Evolutionary conservation across 1,140 invertebrate species (phyloP), one percentile per base, ranked within the genome.

Genomic region (Drosophila gunungcola): DNA sequence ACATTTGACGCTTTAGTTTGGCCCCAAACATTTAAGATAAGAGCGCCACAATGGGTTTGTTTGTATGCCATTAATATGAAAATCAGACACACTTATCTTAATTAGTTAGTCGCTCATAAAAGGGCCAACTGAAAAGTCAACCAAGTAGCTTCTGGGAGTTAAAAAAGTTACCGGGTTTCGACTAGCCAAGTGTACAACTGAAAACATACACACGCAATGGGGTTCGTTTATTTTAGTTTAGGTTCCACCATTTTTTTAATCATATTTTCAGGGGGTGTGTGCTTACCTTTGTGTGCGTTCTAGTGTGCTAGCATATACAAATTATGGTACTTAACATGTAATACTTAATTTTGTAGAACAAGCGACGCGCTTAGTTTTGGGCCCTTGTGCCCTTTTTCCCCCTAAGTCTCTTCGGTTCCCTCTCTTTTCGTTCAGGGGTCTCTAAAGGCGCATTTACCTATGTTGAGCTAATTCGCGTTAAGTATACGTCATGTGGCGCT

Each of bases 31-130:
- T 83, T 88, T 88, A 68, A 89, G 85, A 89, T 90, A 89, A 85
- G 80, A 70, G 75, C 55, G 62, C 60, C 80, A 78, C 80, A 75
- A 72, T 67, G 84, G 80, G 64, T 80, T 52, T 63, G 77, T 80
- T 73, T 78, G 83, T 89, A 86, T 79, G 68, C 84, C 81, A 89
- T 88, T 88, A 78, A 88, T 89, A 88, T 88, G 80, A 89, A 89
- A 89, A 89, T 89, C 84, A 89, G 84, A 89, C 84, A 89, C 85
- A 89, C 84, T 89, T 89, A 89, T 89, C 84, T 89, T 89, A 89
- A 89, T 89, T 89, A 89, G 84, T 67, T 84, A 89, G 67, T 83
- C 78, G 61, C 82, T 68, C 85, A 65, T 79, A 82, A 79, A 80
- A 80, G 58, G 65, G 49, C 58, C 52, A 78, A 63, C 60, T 57